These are phyloP conservation scores for Malacosoma neustria DNA, from an alignment of 2,888 invertebrate genomes.

Conservation along the genomic window DNA sequence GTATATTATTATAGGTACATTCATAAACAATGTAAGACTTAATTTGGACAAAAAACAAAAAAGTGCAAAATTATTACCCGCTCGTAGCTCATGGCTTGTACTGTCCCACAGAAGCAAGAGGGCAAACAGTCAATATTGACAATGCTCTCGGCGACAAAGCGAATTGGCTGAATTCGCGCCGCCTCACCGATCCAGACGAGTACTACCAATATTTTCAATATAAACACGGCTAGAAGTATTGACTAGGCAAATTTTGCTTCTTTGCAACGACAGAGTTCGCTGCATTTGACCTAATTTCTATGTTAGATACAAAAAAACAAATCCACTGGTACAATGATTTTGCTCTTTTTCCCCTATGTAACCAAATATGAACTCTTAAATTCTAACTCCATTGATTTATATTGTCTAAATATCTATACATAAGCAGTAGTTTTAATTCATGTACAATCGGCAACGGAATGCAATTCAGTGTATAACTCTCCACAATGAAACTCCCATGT, in stretches of 20 bases:
- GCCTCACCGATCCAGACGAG: slow-evolving; percentile 13
- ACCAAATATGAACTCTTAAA: no score
- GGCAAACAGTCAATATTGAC: slow-evolving; percentile 42
- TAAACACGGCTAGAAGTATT: slow-evolving; percentile 33
- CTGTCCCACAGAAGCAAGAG: slow-evolving; percentile 18
- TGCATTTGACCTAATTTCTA: background rate
- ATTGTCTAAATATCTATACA: no score
- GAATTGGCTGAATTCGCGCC: slow-evolving; percentile 35
- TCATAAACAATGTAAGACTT: no score
- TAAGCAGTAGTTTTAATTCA: no score
- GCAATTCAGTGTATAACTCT: background rate
- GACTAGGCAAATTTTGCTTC: slow-evolving; percentile 34
- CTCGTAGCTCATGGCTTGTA: background rate
- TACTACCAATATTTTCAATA: slow-evolving; percentile 33
- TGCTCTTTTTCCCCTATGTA: no score
- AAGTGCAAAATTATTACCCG: no score
- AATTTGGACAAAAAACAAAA: no score
- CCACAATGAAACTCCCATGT: background rate
- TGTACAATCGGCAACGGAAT: no score
- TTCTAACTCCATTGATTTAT: no score
- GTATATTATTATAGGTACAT: no score
- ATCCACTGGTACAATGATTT: no score
- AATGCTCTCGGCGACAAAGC: slow-evolving; percentile 46
- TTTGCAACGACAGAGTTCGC: background rate
- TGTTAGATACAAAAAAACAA: background rate